Evolutionary conservation across 1,140 invertebrate genomes (phyloP), one percentile per base, ranked within the genome.

Genomic region (Neodiprion fabricii): DNA sequence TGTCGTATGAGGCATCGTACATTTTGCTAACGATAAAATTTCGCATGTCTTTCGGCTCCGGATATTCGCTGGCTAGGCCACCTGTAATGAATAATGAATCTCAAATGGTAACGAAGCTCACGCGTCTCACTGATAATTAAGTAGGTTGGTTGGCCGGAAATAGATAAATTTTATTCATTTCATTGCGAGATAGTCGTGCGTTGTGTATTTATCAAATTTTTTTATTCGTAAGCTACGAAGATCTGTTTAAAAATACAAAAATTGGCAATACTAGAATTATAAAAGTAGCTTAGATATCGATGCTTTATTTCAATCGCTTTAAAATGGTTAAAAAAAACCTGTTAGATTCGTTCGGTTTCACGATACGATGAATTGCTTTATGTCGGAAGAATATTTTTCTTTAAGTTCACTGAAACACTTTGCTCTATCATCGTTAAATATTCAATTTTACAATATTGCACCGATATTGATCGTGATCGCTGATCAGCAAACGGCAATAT

Each of bases 61-160:
- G 96, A 85, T 96, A 96, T 49, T 94, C 92, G 47, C 95, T 95
- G 9, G 95, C 95, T 77, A 95, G 90, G 82, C 94, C 95, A 79
- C 81, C 87, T 89, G 68, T 50, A 4, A 28, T 12, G 40, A 69
- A 21, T 21, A 21, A 21, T 21, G 67, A 69, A 47, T 69, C 14
- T 23, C 40, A 21, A 69, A 69, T 69, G 7, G 11, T 61, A 8
- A 17, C 11, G 5, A 61, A 61, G n/a, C 53, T 61, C 53, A 40
- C 5, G 28, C 28, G 3, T 40, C 28, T 3, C 28, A 40, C 95
- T 84, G n/a, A 88, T 83, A 77, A 75, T 77, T 65, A 72, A 74
- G 67, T 7, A 23, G 68, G 65, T 67, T 50, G 40, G 17, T 70
- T 7, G 47, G n/a, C 4, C 23, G 14, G 12, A 49, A 70, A n/a